Evolutionary conservation across 2,888 invertebrate genomes (phyloP).

Genomic region (Ischnus inquisitorius): DNA sequence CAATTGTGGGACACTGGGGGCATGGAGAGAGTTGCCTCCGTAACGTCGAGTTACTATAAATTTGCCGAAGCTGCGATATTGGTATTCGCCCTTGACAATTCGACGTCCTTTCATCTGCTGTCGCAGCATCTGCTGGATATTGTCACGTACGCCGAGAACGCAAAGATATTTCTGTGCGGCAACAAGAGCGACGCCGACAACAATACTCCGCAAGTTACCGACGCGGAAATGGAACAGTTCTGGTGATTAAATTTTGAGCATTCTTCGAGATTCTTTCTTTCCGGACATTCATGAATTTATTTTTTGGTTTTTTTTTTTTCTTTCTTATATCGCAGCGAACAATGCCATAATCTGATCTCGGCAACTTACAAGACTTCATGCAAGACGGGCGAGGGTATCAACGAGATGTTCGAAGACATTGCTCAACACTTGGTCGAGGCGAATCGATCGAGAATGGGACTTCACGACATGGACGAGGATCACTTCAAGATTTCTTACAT

Average conservation of each 20-base stretch:
- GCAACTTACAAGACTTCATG: constrained; percentile 96
- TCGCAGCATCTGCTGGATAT: constrained; percentile 97
- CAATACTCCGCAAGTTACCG: constrained; percentile 91
- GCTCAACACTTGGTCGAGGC: constrained; percentile 92
- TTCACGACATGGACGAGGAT: constrained; percentile 92
- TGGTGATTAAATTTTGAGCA: constrained; percentile 86
- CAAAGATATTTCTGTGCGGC: constrained; percentile 97
- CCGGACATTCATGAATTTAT: not conserved
- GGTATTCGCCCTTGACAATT: constrained; percentile 96
- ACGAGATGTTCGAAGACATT: constrained; percentile 97
- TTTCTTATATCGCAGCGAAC: constrained; percentile 89
- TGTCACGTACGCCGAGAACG: constrained; percentile 97
- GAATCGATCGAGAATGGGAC: constrained; percentile 93
- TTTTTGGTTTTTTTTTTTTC: not conserved
- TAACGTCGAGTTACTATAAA: constrained; percentile 98
- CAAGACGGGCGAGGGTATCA: constrained; percentile 94
- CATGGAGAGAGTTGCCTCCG: constrained; percentile 98
- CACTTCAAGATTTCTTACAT: constrained; percentile 91
- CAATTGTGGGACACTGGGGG: constrained; percentile 99
- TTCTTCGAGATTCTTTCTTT: not conserved
- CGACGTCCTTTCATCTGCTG: constrained; percentile 95
- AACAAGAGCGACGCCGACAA: constrained; percentile 95
- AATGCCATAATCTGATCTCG: constrained; percentile 96
- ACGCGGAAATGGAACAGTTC: constrained; percentile 95
- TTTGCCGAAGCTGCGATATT: constrained; percentile 97